Evolutionary conservation across 2,888 invertebrate species (phyloP), one percentile per base, ranked within the genome.

Genomic region (Tenthredo notha): DNA sequence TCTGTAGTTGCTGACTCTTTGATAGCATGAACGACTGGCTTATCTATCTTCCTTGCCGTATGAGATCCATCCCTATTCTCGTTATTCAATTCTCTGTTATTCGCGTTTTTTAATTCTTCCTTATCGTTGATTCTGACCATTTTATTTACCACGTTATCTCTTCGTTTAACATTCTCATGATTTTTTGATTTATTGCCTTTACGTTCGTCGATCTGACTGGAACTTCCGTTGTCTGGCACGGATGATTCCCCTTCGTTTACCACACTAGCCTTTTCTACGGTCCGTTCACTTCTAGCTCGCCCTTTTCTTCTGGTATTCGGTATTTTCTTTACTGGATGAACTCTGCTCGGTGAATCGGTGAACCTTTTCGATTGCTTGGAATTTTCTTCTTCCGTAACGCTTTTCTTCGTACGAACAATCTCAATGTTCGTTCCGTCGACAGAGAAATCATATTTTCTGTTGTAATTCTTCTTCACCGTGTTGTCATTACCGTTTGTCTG

Each of bases 161-260:
- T 74, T 21, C 43, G 40, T 12, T 43, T 47, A 15, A 74, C 43
- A 12, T 43, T 9, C 43, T 74, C 5, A 1, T 25, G 74, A 25
- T 25, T 74, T 7, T 40, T 15, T 5, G 74, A 74, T 43, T 40
- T 74, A 74, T 74, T 47, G 9, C 74, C 40, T 74, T 43, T 25
- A 74, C 21, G 67, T 33, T 33, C 33, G 33, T 67, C 33, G 33
- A 67, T 33, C 33, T 15, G n/a, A 40, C 18, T 21, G 4, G 21
- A 21, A 25, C 43, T 43, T n/a, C 25, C 74, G 10, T 21, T 47
- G 43, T 74, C 74, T 74, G 74, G 15, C 21, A 21, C 25, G 50
- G 9, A 78, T 85, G 85, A 82, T 33, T 75, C 87, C 78, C 84
- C 87, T 9, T 85, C 78, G 18, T 86, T 84, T 21, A 67, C 70